Evolutionary conservation across 2,888 invertebrate species (phyloP).

Genomic region (Phengaris alcon): DNA sequence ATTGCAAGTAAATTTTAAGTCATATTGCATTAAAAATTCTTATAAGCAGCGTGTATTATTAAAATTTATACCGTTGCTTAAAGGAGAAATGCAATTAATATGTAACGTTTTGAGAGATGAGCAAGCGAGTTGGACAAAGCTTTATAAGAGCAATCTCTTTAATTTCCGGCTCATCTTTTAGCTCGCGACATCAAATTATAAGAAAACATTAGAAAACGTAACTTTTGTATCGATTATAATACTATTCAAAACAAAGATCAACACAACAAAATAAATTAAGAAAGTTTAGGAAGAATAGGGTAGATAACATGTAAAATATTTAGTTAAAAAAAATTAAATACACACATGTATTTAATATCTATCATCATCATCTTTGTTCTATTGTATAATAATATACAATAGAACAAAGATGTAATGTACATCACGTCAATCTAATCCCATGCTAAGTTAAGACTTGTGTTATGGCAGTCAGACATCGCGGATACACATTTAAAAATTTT

Average conservation of each 20-base stretch:
- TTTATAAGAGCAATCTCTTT: background rate
- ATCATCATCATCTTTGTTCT: too few relatives aligned
- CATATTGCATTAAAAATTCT: too few relatives aligned
- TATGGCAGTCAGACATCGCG: too few relatives aligned
- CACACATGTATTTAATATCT: too few relatives aligned
- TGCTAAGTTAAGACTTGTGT: too few relatives aligned
- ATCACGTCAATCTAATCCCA: too few relatives aligned
- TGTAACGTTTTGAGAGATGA: background rate
- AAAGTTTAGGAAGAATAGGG: background rate
- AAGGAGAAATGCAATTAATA: background rate
- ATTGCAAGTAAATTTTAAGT: background rate
- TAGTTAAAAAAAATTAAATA: too few relatives aligned
- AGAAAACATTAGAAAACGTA: background rate
- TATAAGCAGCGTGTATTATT: background rate
- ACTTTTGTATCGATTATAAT: background rate
- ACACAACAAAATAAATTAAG: background rate
- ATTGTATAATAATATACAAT: too few relatives aligned
- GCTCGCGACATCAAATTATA: background rate
- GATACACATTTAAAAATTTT: too few relatives aligned
- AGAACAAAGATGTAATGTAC: too few relatives aligned
- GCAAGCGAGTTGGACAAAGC: background rate
- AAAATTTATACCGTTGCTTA: background rate
- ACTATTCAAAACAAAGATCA: background rate
- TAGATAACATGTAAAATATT: too few relatives aligned
- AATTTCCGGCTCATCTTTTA: background rate